Evolutionary conservation across 2,888 invertebrate species (phyloP), one percentile per base, ranked within the genome.

Genomic region (Acronicta aceris): DNA sequence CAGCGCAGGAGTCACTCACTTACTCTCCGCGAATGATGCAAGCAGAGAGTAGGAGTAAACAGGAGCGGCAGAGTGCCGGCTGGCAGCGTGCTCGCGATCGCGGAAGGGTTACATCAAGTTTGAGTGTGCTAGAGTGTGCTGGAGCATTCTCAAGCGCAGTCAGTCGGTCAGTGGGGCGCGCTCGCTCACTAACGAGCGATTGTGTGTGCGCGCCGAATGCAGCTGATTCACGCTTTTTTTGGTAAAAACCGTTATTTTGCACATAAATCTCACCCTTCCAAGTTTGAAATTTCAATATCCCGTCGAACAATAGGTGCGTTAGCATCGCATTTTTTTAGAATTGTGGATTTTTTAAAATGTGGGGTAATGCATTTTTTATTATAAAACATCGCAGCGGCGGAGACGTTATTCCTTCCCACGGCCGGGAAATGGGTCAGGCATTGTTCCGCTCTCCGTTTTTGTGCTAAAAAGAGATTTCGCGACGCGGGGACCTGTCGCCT

Each of bases 361-460:
- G 94, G 94, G 94, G 94, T 94, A 94, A 94, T 94, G 94, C 92
- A 89, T 85, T 94, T 94, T 94, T 94, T 94, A 93, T 92, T 84
- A 83, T 81, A 86, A 86, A 90, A 89, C 82, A 83, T 83, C 81
- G 64, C 78, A 82, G 78, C 83, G 82, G 82, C 88, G 88, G 83
- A 90, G 90, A 88, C 89, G 94, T 94, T 94, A 94, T 91, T 93
- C 91, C 89, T 94, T 94, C 94, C 94, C 94, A 94, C 94, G 94
- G 92, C 91, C 84, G 92, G 92, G 93, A 94, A 92, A 87, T 94
- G 94, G 94, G 94, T 93, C 94, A 94, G 82, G 86, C 89, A 89
- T 93, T 93, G 94, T 93, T 91, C 89, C 83, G 86, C 81, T 89
- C 86, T 87, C 84, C 88, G 89, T 87, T 92, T 93, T 94, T 92